A percentile compares a stretch with the other conserved stretches of the same genome.
Evolutionary conservation across 2,113 vertebrate genomes (phyloP).

Genomic region (Sebastes schlegelii): DNA sequence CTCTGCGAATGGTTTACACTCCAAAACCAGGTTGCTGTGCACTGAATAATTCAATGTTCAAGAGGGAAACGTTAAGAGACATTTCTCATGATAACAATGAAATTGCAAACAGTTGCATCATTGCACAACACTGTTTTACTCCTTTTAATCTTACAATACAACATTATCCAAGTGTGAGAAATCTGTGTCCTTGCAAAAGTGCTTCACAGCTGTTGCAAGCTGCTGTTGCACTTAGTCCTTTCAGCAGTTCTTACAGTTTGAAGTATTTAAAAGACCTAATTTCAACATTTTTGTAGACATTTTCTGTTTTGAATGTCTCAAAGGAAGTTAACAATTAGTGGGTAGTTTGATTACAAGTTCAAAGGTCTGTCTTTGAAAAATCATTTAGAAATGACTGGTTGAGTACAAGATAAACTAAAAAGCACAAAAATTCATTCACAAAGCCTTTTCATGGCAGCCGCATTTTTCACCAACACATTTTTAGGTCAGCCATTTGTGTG

Average conservation of each 20-base stretch:
- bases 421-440: conserved; percentile 9
- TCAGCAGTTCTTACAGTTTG: background rate
- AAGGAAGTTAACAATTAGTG: background rate
- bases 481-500: conserved; percentile 43
- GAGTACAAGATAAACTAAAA: conserved; percentile 7
- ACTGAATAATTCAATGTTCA: conserved; percentile 59
- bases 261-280: background rate
- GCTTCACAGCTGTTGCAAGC: conserved; percentile 11
- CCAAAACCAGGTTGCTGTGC: conserved; percentile 50
- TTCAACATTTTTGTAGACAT: conserved; percentile 1
- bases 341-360: background rate
- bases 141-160: conserved; percentile 22
- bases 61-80: conserved; percentile 39
- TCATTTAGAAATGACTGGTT: background rate
- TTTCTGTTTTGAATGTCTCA: conserved; percentile 5
- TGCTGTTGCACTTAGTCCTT: background rate
- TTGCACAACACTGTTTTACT: conserved; percentile 41
- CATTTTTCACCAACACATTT: conserved; percentile 13
- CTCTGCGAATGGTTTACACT: conserved; percentile 28
- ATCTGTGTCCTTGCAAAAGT: conserved; percentile 18
- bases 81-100: conserved; percentile 62
- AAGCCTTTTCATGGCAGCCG: conserved; percentile 24
- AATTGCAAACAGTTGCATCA: conserved; percentile 77
- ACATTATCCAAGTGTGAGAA: conserved; percentile 30
- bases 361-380: conserved; percentile 14